phyloP scores from a whole-genome alignment of 2,888 invertebrate genomes.

The Caradrina clavipalpis region DNA sequence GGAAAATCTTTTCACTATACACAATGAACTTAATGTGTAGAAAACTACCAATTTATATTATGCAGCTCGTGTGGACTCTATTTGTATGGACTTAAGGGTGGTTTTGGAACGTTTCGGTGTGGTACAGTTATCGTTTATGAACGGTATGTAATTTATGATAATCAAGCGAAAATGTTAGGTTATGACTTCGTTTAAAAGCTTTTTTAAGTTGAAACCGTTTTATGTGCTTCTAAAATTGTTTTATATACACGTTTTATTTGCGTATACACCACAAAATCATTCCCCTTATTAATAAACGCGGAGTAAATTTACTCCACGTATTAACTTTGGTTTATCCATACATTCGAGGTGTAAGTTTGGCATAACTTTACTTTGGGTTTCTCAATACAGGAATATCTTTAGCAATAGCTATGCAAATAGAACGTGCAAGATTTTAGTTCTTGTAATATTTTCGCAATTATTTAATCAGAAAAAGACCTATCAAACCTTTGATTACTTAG shows the following conservation, averaged over 20 bases:
- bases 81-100: constrained; percentile 15
- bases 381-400: too few relatives aligned
- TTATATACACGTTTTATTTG: too few relatives aligned
- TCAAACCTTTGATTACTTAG: too few relatives aligned
- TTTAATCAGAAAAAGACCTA: background rate
- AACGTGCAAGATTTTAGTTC: too few relatives aligned
- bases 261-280: too few relatives aligned
- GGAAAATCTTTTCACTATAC: constrained; percentile 87
- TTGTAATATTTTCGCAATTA: background rate
- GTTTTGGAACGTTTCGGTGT: constrained; percentile 20
- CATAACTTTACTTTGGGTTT: too few relatives aligned
- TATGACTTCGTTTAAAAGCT: constrained; percentile 42
- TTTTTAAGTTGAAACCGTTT: constrained; percentile 38
- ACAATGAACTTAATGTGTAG: constrained; percentile 77
- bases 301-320: too few relatives aligned
- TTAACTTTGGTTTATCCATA: too few relatives aligned
- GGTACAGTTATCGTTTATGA: constrained; percentile 38
- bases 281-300: too few relatives aligned
- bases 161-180: constrained; percentile 59
- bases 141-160: constrained; percentile 55
- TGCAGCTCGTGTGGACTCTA: constrained; percentile 52
- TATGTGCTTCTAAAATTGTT: background rate
- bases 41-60: constrained; percentile 63
- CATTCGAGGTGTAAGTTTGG: too few relatives aligned
- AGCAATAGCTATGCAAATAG: too few relatives aligned